phyloP scores from a whole-genome alignment of 2,113 vertebrate genomes.

The Xiphophorus hellerii region DNA sequence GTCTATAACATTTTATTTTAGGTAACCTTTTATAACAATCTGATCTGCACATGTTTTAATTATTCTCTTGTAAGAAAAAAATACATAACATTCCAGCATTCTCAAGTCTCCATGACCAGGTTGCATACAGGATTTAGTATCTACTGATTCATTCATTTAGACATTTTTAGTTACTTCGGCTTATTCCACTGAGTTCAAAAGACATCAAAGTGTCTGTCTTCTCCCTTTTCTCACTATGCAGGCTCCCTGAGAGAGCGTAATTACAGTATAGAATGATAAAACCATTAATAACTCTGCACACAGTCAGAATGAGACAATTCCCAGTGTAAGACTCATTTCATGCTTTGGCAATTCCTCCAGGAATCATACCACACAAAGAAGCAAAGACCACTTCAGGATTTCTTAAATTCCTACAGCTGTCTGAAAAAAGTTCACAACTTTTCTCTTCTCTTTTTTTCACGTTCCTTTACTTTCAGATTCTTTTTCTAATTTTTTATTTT shows the following conservation, averaged over 20 bases:
- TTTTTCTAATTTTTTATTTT: constrained; percentile 27
- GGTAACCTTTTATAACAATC: neutral
- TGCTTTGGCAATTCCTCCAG: constrained; percentile 79
- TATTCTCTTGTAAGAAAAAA: neutral
- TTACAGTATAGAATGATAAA: constrained; percentile 78
- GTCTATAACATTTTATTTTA: neutral
- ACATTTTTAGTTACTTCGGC: constrained; percentile 55
- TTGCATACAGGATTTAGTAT: constrained; percentile 31
- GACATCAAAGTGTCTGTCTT: constrained; percentile 75
- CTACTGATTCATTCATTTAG: constrained; percentile 45
- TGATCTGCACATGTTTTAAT: neutral
- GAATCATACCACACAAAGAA: constrained; percentile 75
- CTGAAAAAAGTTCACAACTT: constrained; percentile 58
- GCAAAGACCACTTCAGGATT: constrained; percentile 71
- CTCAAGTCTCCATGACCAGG: constrained; percentile 19
- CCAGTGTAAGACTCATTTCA: constrained; percentile 78
- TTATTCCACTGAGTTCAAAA: constrained; percentile 67
- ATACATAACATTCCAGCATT: constrained; percentile 7
- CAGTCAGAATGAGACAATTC: constrained; percentile 78
- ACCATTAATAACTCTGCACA: constrained; percentile 74
- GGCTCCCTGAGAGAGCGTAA: constrained; percentile 74
- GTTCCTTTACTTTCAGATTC: constrained; percentile 40
- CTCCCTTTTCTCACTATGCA: constrained; percentile 59
- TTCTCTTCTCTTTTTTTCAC: constrained; percentile 49
- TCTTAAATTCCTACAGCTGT: constrained; percentile 53